These are phyloP conservation scores for Tipula confusa DNA, from an alignment of 2,888 invertebrate species.

Conservation along the genomic window DNA sequence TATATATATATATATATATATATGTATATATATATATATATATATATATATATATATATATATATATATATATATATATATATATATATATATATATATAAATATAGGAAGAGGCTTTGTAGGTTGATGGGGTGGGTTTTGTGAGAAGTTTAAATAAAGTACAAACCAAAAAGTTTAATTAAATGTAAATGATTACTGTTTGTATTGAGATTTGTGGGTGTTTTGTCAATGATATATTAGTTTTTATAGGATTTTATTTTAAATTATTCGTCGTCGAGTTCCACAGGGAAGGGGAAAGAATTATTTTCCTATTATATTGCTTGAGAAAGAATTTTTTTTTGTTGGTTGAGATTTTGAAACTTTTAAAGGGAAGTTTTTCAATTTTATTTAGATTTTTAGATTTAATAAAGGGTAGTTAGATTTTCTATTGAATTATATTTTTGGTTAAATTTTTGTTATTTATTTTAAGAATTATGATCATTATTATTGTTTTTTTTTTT, in stretches of 20 bases:
- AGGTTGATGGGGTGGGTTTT: neutral
- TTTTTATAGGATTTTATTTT: slow-evolving; percentile 29
- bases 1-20: too few relatives aligned
- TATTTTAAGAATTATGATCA: neutral
- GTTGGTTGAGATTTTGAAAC: neutral
- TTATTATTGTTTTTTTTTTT: neutral
- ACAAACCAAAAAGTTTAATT: slow-evolving; percentile 34
- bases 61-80: too few relatives aligned
- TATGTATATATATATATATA: too few relatives aligned
- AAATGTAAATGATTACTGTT: slow-evolving; percentile 36
- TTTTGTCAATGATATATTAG: slow-evolving; percentile 33
- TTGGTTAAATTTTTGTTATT: neutral
- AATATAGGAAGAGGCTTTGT: too few relatives aligned
- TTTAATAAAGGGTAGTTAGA: neutral
- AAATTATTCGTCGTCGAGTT: neutral
- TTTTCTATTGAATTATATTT: neutral
- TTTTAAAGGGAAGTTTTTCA: slow-evolving; percentile 1
- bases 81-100: too few relatives aligned
- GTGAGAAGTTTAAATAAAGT: slow-evolving; percentile 29
- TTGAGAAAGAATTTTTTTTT: neutral
- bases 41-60: too few relatives aligned
- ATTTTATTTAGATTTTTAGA: neutral
- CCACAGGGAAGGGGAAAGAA: neutral
- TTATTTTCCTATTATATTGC: neutral
- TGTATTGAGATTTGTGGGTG: slow-evolving; percentile 38